Percentiles rank a stretch among this genome's conserved stretches.
Evolutionary conservation across 2,797 vertebrate species (phyloP).

Genomic region (Mormyrus proboscirostris): DNA sequence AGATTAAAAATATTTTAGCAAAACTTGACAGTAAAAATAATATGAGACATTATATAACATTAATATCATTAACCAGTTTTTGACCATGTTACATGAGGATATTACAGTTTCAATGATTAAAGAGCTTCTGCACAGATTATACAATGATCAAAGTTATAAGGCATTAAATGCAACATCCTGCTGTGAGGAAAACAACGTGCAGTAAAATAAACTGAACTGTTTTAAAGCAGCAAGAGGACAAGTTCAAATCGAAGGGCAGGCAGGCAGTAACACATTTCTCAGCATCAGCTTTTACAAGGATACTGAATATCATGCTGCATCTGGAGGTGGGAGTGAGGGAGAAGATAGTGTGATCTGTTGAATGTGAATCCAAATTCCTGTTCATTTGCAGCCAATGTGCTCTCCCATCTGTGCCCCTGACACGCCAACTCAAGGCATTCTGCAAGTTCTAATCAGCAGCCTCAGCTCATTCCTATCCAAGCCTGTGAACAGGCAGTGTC

Average conservation of each 20-base stretch:
- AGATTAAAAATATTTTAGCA: not conserved
- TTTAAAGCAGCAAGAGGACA: conserved; percentile 15
- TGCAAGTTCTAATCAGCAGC: not conserved
- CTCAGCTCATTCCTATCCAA: not conserved
- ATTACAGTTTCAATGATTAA: not conserved
- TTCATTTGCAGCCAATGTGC: not conserved
- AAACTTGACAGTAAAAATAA: not conserved
- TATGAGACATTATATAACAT: not conserved
- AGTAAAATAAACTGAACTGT: not conserved
- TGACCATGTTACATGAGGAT: not conserved
- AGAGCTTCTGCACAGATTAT: not conserved
- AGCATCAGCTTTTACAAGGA: conserved; percentile 52
- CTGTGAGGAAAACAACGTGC: not conserved
- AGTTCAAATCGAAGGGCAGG: conserved; percentile 59
- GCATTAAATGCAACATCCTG: not conserved
- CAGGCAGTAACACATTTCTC: conserved; percentile 57
- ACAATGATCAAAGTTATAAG: not conserved
- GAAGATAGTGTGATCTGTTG: conserved; percentile 38
- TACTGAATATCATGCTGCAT: conserved; percentile 52
- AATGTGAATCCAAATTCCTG: conserved; percentile 38
- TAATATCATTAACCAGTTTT: not conserved
- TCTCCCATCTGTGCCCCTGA: not conserved
- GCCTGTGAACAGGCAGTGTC: not conserved
- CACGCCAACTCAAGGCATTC: not conserved
- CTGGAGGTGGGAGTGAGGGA: conserved; percentile 35